Evolutionary conservation across 2,888 invertebrate genomes (phyloP).

Genomic region (Meandrusa payeni): DNA sequence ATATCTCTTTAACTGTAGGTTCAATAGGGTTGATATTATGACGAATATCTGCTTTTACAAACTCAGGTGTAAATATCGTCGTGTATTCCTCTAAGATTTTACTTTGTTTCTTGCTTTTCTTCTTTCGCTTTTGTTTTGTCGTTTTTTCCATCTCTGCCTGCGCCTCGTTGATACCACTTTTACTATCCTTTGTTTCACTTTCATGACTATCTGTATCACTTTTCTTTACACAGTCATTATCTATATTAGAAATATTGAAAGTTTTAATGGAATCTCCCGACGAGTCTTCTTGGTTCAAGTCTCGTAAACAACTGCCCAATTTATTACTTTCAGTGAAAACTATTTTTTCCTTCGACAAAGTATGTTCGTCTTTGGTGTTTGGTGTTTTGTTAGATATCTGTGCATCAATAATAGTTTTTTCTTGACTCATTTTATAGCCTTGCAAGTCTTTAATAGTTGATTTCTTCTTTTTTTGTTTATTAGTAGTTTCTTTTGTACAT

Average conservation of each 20-base stretch:
- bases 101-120: conserved; percentile 46
- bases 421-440: too few relatives aligned
- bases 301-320: background rate
- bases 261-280: background rate
- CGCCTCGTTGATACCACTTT: conserved; percentile 9
- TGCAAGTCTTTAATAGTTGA: conserved; percentile 30
- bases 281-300: background rate
- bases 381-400: too few relatives aligned
- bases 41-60: conserved; percentile 29
- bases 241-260: background rate
- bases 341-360: background rate
- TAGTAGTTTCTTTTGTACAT: conserved; percentile 31
- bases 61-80: conserved; percentile 33
- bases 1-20: conserved; percentile 32
- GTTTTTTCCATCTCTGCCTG: conserved; percentile 20
- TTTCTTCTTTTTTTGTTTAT: conserved; percentile 39
- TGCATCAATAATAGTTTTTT: too few relatives aligned
- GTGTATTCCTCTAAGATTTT: conserved; percentile 32
- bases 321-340: background rate
- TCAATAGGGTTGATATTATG: conserved; percentile 33
- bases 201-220: too few relatives aligned
- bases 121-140: conserved; percentile 46
- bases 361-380: too few relatives aligned
- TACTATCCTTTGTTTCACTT: background rate
- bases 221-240: background rate